Percentiles rank a stretch among this genome's conserved stretches.
phyloP scores from a whole-genome alignment of 2,797 vertebrate genomes.

The Melanotaenia nigrans region DNA sequence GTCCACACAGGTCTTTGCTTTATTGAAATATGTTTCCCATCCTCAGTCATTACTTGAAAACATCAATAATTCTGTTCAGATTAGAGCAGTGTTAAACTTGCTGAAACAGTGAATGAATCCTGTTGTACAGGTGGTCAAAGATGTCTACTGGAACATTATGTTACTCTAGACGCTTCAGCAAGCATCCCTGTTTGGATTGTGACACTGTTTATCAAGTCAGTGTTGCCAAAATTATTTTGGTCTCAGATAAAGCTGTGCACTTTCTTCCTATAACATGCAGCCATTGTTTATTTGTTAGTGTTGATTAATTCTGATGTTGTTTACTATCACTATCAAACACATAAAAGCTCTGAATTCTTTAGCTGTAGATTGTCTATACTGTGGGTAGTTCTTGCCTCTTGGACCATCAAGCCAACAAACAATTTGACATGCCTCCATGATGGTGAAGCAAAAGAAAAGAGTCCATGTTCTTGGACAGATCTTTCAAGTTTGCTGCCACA shows the following conservation, averaged over 20 bases:
- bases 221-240: constrained; percentile 25
- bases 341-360: constrained; percentile 28
- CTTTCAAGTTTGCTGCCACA: constrained; percentile 45
- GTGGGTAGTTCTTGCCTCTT: constrained; percentile 52
- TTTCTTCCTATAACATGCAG: constrained; percentile 15
- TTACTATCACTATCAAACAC: constrained; percentile 28
- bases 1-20: constrained; percentile 54
- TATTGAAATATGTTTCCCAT: constrained; percentile 47
- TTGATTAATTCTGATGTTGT: constrained; percentile 24
- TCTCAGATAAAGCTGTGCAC: constrained; percentile 22
- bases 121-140: constrained; percentile 44
- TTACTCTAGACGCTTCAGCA: constrained; percentile 50
- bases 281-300: constrained; percentile 42
- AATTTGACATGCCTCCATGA: constrained; percentile 29
- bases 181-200: constrained; percentile 51
- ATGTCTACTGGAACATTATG: constrained; percentile 49
- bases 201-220: constrained; percentile 62
- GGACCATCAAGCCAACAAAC: constrained; percentile 24
- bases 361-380: constrained; percentile 15
- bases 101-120: constrained; percentile 51
- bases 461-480: constrained; percentile 14
- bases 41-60: constrained; percentile 55
- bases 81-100: constrained; percentile 55
- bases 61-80: constrained; percentile 26
- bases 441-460: constrained; percentile 16